phyloP scores from a whole-genome alignment of 2,797 vertebrate species.

The Gymnothorax javanicus region DNA sequence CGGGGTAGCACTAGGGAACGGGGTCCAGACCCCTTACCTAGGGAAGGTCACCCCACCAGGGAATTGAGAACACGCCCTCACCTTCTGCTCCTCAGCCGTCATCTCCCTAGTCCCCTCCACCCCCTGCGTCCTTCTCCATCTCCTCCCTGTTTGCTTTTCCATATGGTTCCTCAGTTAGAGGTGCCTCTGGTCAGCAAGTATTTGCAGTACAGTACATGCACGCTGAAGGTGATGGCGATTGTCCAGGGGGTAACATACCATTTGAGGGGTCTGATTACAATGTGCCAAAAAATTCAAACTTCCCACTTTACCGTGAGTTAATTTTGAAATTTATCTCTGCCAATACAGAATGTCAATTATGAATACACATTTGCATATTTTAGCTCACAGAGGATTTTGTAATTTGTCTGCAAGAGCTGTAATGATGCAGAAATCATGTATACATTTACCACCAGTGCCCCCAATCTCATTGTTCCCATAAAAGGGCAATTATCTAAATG shows the following conservation, averaged over 20 bases:
- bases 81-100: conserved; percentile 8
- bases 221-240: background rate
- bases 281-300: background rate
- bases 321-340: background rate
- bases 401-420: background rate
- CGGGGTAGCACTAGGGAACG: background rate
- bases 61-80: conserved; percentile 54
- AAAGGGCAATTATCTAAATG: conserved; percentile 25
- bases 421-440: background rate
- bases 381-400: conserved; percentile 8
- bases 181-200: background rate
- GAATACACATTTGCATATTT: background rate
- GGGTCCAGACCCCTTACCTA: conserved; percentile 53
- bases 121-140: background rate
- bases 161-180: background rate
- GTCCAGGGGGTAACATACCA: background rate
- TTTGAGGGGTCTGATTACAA: background rate
- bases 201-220: background rate
- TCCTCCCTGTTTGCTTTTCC: conserved; percentile 7
- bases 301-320: background rate
- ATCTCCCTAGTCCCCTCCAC: background rate
- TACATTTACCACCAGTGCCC: background rate
- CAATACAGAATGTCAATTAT: background rate
- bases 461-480: conserved; percentile 1
- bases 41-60: conserved; percentile 68